Conservation (phyloP, 35 echinoderm and acorn worm species). For the Amphiura filiformis region DNA sequence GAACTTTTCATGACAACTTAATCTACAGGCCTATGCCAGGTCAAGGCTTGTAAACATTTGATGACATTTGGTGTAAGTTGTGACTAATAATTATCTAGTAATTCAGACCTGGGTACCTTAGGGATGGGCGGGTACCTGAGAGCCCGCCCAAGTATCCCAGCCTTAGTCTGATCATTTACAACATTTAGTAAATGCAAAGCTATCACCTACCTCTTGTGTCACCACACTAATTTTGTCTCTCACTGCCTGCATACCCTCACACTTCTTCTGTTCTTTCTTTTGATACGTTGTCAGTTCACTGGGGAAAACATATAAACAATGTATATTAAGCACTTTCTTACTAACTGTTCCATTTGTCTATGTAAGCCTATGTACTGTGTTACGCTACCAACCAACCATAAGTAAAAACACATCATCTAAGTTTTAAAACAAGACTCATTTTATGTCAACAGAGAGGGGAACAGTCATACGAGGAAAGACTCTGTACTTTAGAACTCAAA, state of each 20-base stretch:
- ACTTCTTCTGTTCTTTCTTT: conserved; percentile 8
- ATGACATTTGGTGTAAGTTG: neutral
- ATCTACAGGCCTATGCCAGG: neutral
- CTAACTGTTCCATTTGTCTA: no score
- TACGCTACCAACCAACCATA: no score
- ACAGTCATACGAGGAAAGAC: no score
- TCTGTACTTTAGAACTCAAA: no score
- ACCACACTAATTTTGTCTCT: conserved; percentile 27
- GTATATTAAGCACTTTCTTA: no score
- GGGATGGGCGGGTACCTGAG: no score
- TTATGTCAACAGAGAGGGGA: no score
- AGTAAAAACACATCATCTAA: no score
- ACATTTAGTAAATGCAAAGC: no score
- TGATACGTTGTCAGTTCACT: neutral
- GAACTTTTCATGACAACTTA: no score
- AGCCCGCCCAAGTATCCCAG: neutral
- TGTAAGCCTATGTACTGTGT: no score
- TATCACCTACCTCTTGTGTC: conserved; percentile 28
- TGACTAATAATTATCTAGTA: neutral
- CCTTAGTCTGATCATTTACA: neutral
- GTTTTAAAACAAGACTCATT: no score
- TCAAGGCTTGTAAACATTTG: neutral
- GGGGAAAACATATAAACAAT: neutral
- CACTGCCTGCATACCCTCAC: neutral
- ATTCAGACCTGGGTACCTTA: neutral